These are phyloP conservation scores for Trichopoda pennipes DNA, from an alignment of 2,888 invertebrate species.

Conservation along the genomic window DNA sequence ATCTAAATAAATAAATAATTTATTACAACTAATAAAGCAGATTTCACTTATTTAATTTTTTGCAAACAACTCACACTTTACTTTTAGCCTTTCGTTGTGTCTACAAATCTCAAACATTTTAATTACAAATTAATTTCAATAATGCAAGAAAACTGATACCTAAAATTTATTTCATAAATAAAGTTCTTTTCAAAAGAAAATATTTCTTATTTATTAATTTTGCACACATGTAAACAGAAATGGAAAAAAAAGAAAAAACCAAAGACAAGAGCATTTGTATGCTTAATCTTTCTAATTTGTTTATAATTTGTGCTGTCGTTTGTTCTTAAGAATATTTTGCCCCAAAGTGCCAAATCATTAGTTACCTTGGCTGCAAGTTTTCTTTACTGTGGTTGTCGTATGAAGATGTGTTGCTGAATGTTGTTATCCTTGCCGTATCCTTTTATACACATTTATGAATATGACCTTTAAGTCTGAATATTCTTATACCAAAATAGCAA, in stretches of 20 bases:
- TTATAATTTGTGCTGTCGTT: conserved; percentile 40
- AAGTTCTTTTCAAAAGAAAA: no score
- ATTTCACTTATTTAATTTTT: no score
- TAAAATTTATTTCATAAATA: no score
- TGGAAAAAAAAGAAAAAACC: background rate
- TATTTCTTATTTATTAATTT: no score
- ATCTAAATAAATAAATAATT: no score
- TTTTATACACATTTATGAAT: background rate
- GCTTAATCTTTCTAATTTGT: background rate
- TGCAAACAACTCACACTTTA: no score
- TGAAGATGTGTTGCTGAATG: background rate
- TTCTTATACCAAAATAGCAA: background rate
- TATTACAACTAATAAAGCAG: no score
- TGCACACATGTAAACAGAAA: background rate
- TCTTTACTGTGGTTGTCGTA: background rate
- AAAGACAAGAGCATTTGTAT: background rate
- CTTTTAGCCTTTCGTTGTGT: no score
- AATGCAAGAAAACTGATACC: no score
- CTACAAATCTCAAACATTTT: no score
- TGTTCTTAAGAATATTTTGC: conserved; percentile 30
- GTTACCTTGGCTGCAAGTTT: conserved; percentile 42
- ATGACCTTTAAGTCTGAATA: conserved; percentile 5
- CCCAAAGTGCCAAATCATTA: conserved; percentile 49
- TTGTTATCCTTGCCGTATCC: conserved; percentile 3
- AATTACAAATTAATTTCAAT: no score